Percentiles rank a stretch among this genome's conserved stretches.
Conservation (phyloP, 2,113 vertebrate genomes). For the Odontophorus gujanensis region DNA sequence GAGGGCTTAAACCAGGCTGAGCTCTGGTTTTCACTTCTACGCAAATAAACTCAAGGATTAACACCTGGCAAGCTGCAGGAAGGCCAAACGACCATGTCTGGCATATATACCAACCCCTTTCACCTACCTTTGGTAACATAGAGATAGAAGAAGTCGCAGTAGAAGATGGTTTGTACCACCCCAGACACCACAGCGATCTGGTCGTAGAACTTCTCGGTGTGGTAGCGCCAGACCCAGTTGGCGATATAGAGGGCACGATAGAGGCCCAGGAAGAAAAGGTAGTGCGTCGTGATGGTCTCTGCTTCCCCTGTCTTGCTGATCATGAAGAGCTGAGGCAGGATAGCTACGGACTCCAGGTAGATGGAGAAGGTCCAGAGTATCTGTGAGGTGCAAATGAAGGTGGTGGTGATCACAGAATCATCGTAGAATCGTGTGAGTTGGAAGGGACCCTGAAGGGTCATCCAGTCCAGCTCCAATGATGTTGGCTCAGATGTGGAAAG, state of each 20-base stretch:
- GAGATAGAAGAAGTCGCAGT: slow-evolving; percentile 98
- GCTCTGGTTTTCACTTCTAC: neutral
- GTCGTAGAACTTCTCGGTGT: slow-evolving; percentile 92
- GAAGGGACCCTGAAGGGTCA: no score
- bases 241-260: slow-evolving; percentile 93
- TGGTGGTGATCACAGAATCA: neutral
- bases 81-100: rapidly evolving
- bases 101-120: neutral
- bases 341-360: slow-evolving; percentile 95
- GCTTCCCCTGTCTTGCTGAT: slow-evolving; percentile 97
- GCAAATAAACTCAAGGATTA: neutral
- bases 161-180: slow-evolving; percentile 98
- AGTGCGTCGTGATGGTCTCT: slow-evolving; percentile 96
- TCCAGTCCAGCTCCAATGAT: no score
- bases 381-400: slow-evolving; percentile 69
- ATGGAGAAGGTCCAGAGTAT: slow-evolving; percentile 98
- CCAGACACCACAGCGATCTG: slow-evolving; percentile 95
- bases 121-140: slow-evolving; percentile 91
- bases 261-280: slow-evolving; percentile 95
- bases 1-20: neutral
- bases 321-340: slow-evolving; percentile 98
- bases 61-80: neutral
- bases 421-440: no score
- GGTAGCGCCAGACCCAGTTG: slow-evolving; percentile 97
- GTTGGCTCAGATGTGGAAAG: neutral